Evolutionary conservation across 2,113 vertebrate genomes (phyloP), one percentile per base, ranked within the genome.

Genomic region (Scomber japonicus): DNA sequence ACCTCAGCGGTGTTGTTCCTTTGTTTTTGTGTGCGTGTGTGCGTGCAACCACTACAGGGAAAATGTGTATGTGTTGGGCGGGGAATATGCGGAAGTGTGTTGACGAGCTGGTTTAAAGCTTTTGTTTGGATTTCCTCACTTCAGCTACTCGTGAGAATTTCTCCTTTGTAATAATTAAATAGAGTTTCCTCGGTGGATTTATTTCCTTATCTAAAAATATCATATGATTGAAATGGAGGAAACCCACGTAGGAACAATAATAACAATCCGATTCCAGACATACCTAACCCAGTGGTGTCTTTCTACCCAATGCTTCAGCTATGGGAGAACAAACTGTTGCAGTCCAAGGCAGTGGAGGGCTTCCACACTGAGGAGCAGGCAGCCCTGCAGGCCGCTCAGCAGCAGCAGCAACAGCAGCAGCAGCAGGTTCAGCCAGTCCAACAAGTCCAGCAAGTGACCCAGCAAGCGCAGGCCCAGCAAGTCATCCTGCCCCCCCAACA

Each of bases 311-410:
- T 82, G 78, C 75, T 53, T 15, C 85, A 99, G 98, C 95, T 99
- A 27, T 99, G 98, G 98, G 98, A 99, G 92, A 99, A 94, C 93
- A 99, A 99, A 76, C 93, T 99, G 88, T 95, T 98, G 96, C 98
- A 99, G 92, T 99, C 98, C 4, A 99, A 99, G 89, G 97, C 98
- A 24, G 98, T 99, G 90, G 98, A 98, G 89, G 98, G 98, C 75
- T 99, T 99, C 95, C 97, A 98, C 78, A 96, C 97, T 0, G 97
- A 99, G 87, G 98, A 99, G 83, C 98, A 98, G 89, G 96, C 96
- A 62, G 96, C 97, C 91, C 93, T 98, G 73, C 91, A 98, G 93
- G 97, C 96, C 44, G 95, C 95, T 17, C 96, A 97, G 21, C 96
- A 96, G 73, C 96, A 96, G 17, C 96, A 94, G 0, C 95, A 96